Evolutionary conservation across 2,797 vertebrate genomes (phyloP), one percentile per base, ranked within the genome.

Genomic region (Sparus aurata): DNA sequence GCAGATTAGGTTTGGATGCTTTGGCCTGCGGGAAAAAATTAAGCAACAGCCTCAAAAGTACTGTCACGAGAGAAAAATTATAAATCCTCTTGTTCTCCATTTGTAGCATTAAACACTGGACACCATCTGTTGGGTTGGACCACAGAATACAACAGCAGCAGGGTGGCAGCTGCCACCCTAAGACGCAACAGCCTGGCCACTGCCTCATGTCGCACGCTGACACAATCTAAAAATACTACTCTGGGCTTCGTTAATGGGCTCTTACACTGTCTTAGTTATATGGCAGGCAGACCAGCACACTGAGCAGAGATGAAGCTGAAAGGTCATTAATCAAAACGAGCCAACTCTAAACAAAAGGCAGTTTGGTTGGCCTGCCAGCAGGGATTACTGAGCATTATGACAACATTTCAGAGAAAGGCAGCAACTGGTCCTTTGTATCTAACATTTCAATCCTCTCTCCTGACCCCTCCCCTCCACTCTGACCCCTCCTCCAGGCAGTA

Each of bases 51-150:
- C 77, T 85, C 73, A 77, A 78, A 86, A 87, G 89, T 90, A 86
- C 79, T 73, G 85, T 90, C 90, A 89, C 77, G 73, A 90, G 90
- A 90, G 85, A 67, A 76, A 83, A 83, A 65, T 75, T 12, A 82
- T 84, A 92, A 94, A 95, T 94, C 93, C 92, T 85, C 87, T 92
- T 92, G 87, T 93, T 94, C 84, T 90, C 89, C 90, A 89, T 94
- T 94, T 93, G 92, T 94, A 93, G 87, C 91, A 92, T 95, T 94
- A 92, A 90, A 91, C 88, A 90, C 82, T 87, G 93, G 82, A 86
- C 85, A 80, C 95, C 95, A 95, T 96, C 95, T 96, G 95, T 88
- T 91, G 77, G 79, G 71, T 86, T 84, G 91, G 84, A 85, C 71
- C 38, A 45, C 61, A 57, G 72, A 85, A 83, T 83, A 70, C 84